Evolutionary conservation across 2,888 invertebrate genomes (phyloP), one percentile per base, ranked within the genome.

Genomic region (Acanthococcus lagerstroemiae): DNA sequence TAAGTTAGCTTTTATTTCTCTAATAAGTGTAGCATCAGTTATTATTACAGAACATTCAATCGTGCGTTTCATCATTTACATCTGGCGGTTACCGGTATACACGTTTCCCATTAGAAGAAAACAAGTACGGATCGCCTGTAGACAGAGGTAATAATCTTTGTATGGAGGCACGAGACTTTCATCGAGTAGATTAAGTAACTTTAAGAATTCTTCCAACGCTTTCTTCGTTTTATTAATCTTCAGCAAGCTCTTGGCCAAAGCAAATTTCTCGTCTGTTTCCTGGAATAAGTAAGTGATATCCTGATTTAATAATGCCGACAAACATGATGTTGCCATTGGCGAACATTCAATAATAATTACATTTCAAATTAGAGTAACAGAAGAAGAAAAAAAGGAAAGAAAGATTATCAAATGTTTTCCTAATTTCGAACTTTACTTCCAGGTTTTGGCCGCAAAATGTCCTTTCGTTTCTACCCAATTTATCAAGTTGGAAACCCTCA

Each of bases 401-500:
- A 7, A n/a, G n/a, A n/a, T n/a, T n/a, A n/a, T n/a, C n/a, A n/a
- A n/a, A n/a, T n/a, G n/a, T n/a, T n/a, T n/a, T n/a, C n/a, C n/a
- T n/a, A n/a, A n/a, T n/a, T n/a, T n/a, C n/a, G n/a, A n/a, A n/a
- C n/a, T n/a, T n/a, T n/a, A n/a, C n/a, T n/a, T n/a, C n/a, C n/a
- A n/a, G n/a, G n/a, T n/a, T n/a, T n/a, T n/a, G n/a, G n/a, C n/a
- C 25, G 19, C 30, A 26, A 6, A 19, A 66, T 66, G 66, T 66
- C 66, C 4, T 27, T 57, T 4, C 24, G 66, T 55, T 66, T 27
- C 25, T 95, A 95, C 79, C 95, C 95, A 1, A 74, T 94, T 37
- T 95, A 90, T 77, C 88, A 88, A 77, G 84, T 83, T 75, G 96
- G 96, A 15, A 90, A 91, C 76, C 96, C 97, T n/a, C 96, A 96